phyloP scores from a whole-genome alignment of 2,113 vertebrate species.

The Petrocephalus zakoni region DNA sequence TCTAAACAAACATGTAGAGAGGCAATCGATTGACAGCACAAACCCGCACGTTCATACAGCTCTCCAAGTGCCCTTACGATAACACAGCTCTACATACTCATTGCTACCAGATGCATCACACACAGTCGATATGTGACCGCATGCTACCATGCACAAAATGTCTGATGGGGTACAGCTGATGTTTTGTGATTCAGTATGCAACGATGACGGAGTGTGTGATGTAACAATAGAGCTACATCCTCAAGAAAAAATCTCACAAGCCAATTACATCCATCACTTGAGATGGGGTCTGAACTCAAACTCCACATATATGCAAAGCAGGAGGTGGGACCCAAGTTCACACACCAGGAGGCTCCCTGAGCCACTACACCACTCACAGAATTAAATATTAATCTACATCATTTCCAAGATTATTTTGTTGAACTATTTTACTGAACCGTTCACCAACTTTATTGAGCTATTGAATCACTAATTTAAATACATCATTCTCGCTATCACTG shows the following conservation, averaged over 20 bases:
- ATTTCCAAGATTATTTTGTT: background rate
- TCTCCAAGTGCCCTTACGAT: background rate
- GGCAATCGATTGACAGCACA: constrained; percentile 2
- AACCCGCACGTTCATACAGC: background rate
- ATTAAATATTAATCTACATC: background rate
- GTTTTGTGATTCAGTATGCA: background rate
- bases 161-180: background rate
- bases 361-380: no score
- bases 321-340: background rate
- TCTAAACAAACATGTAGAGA: constrained; percentile 29
- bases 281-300: background rate
- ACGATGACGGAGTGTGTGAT: background rate
- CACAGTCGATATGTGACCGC: background rate
- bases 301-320: background rate
- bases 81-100: constrained; percentile 5
- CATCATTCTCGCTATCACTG: background rate
- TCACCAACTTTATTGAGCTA: background rate
- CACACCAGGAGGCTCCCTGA: no score
- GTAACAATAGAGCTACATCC: background rate
- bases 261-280: background rate
- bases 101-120: background rate
- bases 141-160: background rate
- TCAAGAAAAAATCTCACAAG: background rate
- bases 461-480: background rate
- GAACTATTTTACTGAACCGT: background rate